Conservation (phyloP, 2,888 invertebrate genomes). For the Xestia ashworthii region DNA sequence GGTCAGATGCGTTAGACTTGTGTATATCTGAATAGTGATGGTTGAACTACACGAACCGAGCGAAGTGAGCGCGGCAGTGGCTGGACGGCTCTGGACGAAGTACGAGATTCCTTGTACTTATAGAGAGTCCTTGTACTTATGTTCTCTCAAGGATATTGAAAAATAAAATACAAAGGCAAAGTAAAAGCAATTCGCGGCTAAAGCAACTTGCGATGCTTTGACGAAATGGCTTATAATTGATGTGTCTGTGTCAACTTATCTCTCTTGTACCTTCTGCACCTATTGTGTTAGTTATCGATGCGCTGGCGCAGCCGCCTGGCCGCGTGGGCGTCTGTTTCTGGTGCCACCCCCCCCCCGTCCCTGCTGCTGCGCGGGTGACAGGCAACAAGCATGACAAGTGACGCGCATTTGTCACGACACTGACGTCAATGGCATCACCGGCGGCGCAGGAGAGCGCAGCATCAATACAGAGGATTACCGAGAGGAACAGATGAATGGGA, state of each 20-base stretch:
- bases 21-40: background rate
- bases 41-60: background rate
- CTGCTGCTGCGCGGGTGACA: conserved; percentile 36
- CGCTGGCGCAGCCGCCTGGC: conserved; percentile 10
- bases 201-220: background rate
- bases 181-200: background rate
- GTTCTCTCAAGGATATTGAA: background rate
- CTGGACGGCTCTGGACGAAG: background rate
- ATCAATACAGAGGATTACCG: conserved; percentile 26
- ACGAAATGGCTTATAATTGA: background rate
- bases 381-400: conserved; percentile 61
- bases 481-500: conserved; percentile 14
- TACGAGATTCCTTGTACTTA: too few relatives aligned
- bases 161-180: background rate
- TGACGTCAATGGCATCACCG: conserved; percentile 28
- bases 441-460: conserved; percentile 3
- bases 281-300: conserved; percentile 9
- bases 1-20: background rate
- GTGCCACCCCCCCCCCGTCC: too few relatives aligned
- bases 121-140: background rate
- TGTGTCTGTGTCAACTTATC: background rate
- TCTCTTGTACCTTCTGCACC: background rate
- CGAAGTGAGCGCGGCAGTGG: background rate
- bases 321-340: conserved; percentile 28
- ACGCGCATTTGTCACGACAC: conserved; percentile 51